Conservation (phyloP, 2,113 vertebrate genomes). For the Dolichotis patagonum region DNA sequence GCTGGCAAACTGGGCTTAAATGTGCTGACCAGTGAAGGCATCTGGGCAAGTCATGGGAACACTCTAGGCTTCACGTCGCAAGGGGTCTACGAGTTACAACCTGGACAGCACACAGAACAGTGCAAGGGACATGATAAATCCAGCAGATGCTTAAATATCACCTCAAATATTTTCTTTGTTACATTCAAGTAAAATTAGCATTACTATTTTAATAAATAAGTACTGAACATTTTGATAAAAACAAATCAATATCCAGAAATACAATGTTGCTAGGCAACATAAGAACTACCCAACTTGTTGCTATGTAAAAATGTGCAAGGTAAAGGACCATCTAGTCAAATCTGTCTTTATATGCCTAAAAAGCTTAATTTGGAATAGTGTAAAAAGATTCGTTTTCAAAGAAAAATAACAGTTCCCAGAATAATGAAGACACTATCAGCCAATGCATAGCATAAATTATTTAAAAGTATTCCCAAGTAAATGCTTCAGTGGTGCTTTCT, state of each 20-base stretch:
- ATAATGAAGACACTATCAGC: not conserved
- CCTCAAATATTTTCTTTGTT: not conserved
- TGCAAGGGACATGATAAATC: not conserved
- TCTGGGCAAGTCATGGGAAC: not conserved
- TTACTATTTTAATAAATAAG: not conserved
- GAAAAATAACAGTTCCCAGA: slow-evolving; percentile 12
- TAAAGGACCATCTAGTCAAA: not conserved
- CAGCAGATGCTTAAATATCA: not conserved
- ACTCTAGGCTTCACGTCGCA: not conserved
- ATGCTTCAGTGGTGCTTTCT: not conserved
- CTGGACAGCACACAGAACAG: not conserved
- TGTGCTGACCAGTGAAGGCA: not conserved
- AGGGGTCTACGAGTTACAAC: not conserved
- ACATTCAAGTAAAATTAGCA: not conserved
- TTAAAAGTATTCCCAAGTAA: not conserved
- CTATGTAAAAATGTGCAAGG: not conserved
- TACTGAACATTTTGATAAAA: not conserved
- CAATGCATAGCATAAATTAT: not conserved
- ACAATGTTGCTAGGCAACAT: not conserved
- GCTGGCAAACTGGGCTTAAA: not conserved
- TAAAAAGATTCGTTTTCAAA: slow-evolving; percentile 21
- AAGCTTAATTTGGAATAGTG: not conserved
- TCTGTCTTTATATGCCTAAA: not conserved
- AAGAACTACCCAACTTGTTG: not conserved
- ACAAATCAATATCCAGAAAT: not conserved